A percentile compares a stretch with the other conserved stretches of the same genome.
phyloP scores from a whole-genome alignment of 2,888 invertebrate genomes.

The Phaonia tiefii region DNA sequence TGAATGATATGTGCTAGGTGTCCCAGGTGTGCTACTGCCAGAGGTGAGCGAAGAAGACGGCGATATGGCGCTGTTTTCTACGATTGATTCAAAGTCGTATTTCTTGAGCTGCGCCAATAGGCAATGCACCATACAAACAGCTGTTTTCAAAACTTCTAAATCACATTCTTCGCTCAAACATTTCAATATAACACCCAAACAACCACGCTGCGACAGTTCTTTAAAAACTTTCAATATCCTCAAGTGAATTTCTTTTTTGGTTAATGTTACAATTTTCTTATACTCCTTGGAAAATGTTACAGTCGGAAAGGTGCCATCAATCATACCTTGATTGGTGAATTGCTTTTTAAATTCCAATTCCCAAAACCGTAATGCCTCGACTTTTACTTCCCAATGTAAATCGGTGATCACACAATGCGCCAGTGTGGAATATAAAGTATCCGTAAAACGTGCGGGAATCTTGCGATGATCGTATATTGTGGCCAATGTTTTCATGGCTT shows the following conservation, averaged over 20 bases:
- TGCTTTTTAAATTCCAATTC: constrained; percentile 84
- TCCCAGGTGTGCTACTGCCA: background rate
- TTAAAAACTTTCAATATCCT: constrained; percentile 85
- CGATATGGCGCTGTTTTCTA: constrained; percentile 39
- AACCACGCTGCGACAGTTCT: constrained; percentile 86
- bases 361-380: constrained; percentile 88
- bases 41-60: background rate
- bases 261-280: constrained; percentile 88
- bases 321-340: constrained; percentile 89
- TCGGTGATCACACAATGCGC: constrained; percentile 85
- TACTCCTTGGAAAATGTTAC: constrained; percentile 90
- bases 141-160: constrained; percentile 85
- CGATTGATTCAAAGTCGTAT: constrained; percentile 81
- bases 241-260: constrained; percentile 82
- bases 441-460: constrained; percentile 82
- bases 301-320: constrained; percentile 89
- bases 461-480: constrained; percentile 85
- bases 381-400: constrained; percentile 91
- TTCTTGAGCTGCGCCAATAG: constrained; percentile 82
- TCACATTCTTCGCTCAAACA: constrained; percentile 87
- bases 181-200: constrained; percentile 86
- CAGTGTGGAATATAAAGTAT: constrained; percentile 84
- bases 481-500: constrained; percentile 85
- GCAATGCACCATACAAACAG: constrained; percentile 82
- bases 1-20: background rate